phyloP scores from a whole-genome alignment of 2,797 vertebrate species.

The Cygnus olor region DNA sequence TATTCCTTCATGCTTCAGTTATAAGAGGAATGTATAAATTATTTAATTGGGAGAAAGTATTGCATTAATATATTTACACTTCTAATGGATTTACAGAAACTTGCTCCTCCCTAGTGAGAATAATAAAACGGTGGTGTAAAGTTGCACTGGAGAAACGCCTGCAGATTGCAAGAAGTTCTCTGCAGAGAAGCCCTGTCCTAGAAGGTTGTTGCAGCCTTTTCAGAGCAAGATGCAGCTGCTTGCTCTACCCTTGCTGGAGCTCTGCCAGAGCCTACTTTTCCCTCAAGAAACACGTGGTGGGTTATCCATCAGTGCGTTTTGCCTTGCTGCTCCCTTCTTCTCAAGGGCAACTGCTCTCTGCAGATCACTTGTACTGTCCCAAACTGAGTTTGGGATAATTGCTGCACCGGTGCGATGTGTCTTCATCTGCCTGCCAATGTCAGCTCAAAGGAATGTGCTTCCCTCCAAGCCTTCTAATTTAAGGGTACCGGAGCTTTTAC shows the following conservation, averaged over 20 bases:
- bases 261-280: constrained; percentile 52
- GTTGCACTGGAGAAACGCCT: neutral
- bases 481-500: constrained; percentile 63
- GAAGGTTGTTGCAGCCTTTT: constrained; percentile 40
- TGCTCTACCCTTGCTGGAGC: constrained; percentile 59
- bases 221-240: neutral
- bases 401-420: neutral
- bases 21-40: constrained; percentile 64
- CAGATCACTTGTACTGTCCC: constrained; percentile 72
- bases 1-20: constrained; percentile 60
- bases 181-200: neutral
- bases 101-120: constrained; percentile 38
- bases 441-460: constrained; percentile 71
- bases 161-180: neutral
- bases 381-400: constrained; percentile 69
- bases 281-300: constrained; percentile 63
- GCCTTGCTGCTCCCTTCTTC: constrained; percentile 31
- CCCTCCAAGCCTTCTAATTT: constrained; percentile 69
- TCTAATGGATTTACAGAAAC: constrained; percentile 67
- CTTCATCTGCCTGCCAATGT: constrained; percentile 74
- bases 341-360: constrained; percentile 78
- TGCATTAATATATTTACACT: constrained; percentile 79
- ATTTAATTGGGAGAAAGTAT: constrained; percentile 76
- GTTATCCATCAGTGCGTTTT: constrained; percentile 57
- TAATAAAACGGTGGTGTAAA: constrained; percentile 38